These are phyloP conservation scores for Tetragnatha montana DNA, from an alignment of 2,888 invertebrate species.

Conservation along the genomic window DNA sequence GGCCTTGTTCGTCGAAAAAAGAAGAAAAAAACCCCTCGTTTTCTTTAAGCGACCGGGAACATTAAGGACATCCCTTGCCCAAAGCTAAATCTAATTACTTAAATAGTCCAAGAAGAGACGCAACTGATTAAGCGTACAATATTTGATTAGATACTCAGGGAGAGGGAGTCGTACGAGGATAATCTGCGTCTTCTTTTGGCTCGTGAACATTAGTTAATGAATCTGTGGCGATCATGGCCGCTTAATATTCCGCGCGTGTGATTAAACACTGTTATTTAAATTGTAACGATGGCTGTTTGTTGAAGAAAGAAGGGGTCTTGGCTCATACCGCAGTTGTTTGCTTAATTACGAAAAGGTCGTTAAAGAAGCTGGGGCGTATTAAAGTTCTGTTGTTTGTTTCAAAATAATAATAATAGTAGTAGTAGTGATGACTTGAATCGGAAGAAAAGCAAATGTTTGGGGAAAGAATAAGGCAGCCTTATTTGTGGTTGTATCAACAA, in stretches of 20 bases:
- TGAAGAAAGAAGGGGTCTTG: no score
- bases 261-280: constrained; percentile 34
- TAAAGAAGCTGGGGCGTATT: no score
- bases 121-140: constrained; percentile 45
- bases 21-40: background rate
- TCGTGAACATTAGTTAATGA: constrained; percentile 15
- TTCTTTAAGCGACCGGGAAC: constrained; percentile 5
- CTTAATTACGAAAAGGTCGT: no score
- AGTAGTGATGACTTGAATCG: no score
- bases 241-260: constrained; percentile 20
- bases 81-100: constrained; percentile 48
- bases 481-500: no score
- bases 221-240: constrained; percentile 4
- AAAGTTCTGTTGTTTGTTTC: no score
- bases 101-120: constrained; percentile 40
- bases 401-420: no score
- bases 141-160: constrained; percentile 34
- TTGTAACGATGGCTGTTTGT: background rate
- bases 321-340: no score
- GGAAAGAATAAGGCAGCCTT: no score
- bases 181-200: background rate
- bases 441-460: no score
- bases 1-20: background rate
- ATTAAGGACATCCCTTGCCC: background rate
- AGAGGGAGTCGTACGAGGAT: constrained; percentile 15